Percentiles rank a stretch among this genome's conserved stretches.
These are phyloP conservation scores for Metopia argyrocephala DNA, from an alignment of 2,888 invertebrate genomes.

Conservation along the genomic window DNA sequence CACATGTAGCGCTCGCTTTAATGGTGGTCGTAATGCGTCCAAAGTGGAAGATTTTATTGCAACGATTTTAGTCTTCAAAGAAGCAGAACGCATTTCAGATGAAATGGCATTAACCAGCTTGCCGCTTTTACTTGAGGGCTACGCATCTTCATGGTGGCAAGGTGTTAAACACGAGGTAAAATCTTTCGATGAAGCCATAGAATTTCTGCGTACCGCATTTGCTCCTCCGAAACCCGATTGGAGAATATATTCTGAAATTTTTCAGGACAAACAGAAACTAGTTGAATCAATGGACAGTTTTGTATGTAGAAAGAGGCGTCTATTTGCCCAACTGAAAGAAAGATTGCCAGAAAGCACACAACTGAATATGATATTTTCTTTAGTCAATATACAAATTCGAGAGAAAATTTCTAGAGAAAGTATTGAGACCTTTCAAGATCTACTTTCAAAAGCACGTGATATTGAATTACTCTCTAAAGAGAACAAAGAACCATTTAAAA, in stretches of 20 bases:
- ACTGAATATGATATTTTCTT: slow-evolving; percentile 25
- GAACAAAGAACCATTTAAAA: background rate
- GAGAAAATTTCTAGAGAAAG: slow-evolving; percentile 7
- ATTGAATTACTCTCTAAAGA: background rate
- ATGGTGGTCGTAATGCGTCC: slow-evolving; percentile 29
- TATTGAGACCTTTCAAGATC: background rate
- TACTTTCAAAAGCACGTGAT: background rate
- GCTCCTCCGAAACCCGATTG: slow-evolving; percentile 37
- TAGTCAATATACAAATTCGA: background rate
- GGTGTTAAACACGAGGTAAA: slow-evolving; percentile 36
- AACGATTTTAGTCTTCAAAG: slow-evolving; percentile 31
- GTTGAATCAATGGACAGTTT: slow-evolving; percentile 39
- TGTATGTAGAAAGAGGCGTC: slow-evolving; percentile 26
- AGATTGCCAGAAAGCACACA: slow-evolving; percentile 30
- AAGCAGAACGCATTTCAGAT: slow-evolving; percentile 44
- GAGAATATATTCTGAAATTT: slow-evolving; percentile 29
- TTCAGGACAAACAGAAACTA: slow-evolving; percentile 30
- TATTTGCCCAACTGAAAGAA: slow-evolving; percentile 32
- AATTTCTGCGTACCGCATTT: slow-evolving; percentile 21
- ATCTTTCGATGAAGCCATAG: slow-evolving; percentile 17
- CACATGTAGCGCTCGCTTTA: slow-evolving; percentile 41
- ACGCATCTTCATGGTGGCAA: slow-evolving; percentile 56
- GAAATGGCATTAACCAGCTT: slow-evolving; percentile 35
- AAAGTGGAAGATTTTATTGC: slow-evolving; percentile 50
- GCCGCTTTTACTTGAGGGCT: slow-evolving; percentile 45